Base-by-base conservation (phyloP, 1,140 invertebrate species). In the Pararge aegeria region DNA sequence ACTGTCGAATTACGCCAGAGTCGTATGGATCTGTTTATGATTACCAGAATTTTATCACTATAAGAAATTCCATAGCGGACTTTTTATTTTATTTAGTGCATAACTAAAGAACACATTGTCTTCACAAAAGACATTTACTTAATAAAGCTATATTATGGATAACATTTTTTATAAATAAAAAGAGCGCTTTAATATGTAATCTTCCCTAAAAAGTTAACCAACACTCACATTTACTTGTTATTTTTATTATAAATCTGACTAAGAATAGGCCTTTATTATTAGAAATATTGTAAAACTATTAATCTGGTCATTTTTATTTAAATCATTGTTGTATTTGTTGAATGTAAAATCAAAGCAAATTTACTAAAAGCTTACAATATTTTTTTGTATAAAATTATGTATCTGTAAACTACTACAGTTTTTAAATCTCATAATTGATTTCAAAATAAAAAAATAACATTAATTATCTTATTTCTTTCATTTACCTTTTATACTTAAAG, bases 271-370 rank as follows among this genome's bases (percentile, higher is more conserved):
- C 75, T 76, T 80, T 85, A 85, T 81, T 86, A 83, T 76, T 80
- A 83, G 73, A 82, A 75, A 71, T 84, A 77, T 81, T 75, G 66
- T 78, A 81, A 85, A 84, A 78, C 71, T 84, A 89, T 86, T 89
- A 89, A 89, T 89, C 86, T 89, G 86, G 86, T 89, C 86, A 89
- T 89, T 87, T 85, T 86, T 82, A 83, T 83, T 87, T 84, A 85
- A 83, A 85, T 80, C 78, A 82, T 84, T 82, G 81, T 87, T 87
- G 77, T 87, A 80, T 83, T 89, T 87, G 79, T 89, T 85, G 72
- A 78, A 75, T 86, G 60, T 81, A 83, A 87, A 87, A 84, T 83
- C 77, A 40, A 82, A 80, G 75, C 73, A 82, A 80, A 85, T 83
- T 64, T 82, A 84, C 68, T 84, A 77, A 86, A 80, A 79, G 84